These are phyloP conservation scores for Drosophila borborema DNA, from an alignment of 2,888 invertebrate species.

Conservation along the genomic window DNA sequence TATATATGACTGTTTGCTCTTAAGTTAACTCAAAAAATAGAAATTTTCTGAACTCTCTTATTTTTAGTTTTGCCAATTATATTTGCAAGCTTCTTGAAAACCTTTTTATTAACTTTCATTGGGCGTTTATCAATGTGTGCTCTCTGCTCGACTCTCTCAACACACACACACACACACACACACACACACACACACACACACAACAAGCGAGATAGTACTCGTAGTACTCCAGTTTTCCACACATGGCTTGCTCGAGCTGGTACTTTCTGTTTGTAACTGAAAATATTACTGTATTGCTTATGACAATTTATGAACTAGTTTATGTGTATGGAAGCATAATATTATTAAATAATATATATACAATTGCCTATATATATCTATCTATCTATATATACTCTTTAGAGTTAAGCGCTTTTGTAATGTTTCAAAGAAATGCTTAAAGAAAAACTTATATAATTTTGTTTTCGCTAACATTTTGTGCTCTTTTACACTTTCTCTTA, in stretches of 20 bases:
- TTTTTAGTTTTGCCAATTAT: slow-evolving; percentile 12
- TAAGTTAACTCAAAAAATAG: neutral
- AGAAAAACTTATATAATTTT: slow-evolving; percentile 12
- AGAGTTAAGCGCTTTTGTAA: slow-evolving; percentile 72
- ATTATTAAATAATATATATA: slow-evolving; percentile 29
- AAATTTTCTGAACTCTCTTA: neutral
- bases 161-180: slow-evolving; percentile 28
- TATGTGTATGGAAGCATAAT: slow-evolving; percentile 49
- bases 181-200: slow-evolving; percentile 22
- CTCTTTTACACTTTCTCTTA: slow-evolving; percentile 28
- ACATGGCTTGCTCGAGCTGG: slow-evolving; percentile 44
- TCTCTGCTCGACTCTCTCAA: slow-evolving; percentile 42
- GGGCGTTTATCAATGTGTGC: slow-evolving; percentile 47
- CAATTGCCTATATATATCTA: slow-evolving; percentile 26
- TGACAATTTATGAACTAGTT: slow-evolving; percentile 38
- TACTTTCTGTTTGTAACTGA: slow-evolving; percentile 41
- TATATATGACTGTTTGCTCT: slow-evolving; percentile 1
- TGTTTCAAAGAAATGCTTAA: slow-evolving; percentile 63
- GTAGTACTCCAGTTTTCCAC: slow-evolving; percentile 31
- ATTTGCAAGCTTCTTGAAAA: slow-evolving; percentile 22
- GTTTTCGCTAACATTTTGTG: slow-evolving; percentile 48
- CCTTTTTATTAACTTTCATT: slow-evolving; percentile 18
- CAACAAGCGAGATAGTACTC: slow-evolving; percentile 25
- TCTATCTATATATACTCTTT: slow-evolving; percentile 38
- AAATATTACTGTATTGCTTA: slow-evolving; percentile 65